phyloP scores from a whole-genome alignment of 1,140 invertebrate genomes.

The Triops longicaudatus region DNA sequence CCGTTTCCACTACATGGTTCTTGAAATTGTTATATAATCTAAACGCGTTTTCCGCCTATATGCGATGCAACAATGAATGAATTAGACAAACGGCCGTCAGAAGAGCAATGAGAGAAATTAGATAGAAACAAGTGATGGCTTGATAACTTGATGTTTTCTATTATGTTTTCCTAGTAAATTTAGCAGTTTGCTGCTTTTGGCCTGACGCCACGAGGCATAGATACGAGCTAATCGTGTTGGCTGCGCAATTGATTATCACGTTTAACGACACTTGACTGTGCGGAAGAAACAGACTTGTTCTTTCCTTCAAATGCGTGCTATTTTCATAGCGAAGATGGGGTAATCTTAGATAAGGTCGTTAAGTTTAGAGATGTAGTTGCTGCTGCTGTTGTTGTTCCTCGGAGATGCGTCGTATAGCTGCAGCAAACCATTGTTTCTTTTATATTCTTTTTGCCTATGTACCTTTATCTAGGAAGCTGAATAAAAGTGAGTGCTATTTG shows the following conservation, averaged over 20 bases:
- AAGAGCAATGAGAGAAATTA: background rate
- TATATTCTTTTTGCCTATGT: background rate
- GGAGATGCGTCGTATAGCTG: background rate
- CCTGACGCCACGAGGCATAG: background rate
- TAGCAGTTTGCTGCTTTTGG: background rate
- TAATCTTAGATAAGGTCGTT: background rate
- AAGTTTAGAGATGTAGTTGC: constrained; percentile 9
- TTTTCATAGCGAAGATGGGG: background rate
- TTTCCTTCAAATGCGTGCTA: background rate
- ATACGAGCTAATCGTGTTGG: background rate
- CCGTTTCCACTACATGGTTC: too few species aligned
- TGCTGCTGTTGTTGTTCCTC: background rate
- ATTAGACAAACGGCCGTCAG: background rate
- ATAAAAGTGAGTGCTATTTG: background rate
- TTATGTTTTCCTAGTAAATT: background rate
- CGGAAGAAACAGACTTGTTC: background rate
- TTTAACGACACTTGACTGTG: background rate
- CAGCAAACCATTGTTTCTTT: background rate
- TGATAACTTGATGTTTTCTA: background rate
- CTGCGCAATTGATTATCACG: background rate
- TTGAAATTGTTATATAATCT: too few species aligned
- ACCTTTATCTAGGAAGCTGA: background rate
- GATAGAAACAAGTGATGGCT: background rate
- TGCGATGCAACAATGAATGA: too few species aligned
- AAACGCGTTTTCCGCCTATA: too few species aligned